Base-by-base conservation (phyloP, 2,113 vertebrate species). In the Nanorana parkeri region DNA sequence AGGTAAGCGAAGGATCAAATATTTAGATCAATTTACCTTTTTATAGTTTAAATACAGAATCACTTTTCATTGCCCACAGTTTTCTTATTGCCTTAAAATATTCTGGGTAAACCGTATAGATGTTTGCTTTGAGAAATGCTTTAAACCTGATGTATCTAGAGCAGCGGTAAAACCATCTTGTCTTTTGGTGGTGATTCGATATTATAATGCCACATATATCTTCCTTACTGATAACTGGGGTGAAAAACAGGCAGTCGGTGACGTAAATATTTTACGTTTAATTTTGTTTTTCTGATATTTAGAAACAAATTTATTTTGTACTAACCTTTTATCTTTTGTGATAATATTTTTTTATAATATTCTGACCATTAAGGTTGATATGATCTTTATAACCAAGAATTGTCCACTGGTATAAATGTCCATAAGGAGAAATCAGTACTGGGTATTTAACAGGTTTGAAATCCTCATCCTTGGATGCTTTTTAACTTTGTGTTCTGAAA, bases 231-330 rank as follows among this genome's bases (percentile, higher is more conserved):
- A 47, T 47, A 47, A 47, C 41, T 47, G 41, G 41, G 8, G 10
- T 47, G 41, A 47, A 47, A 47, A 47, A 36, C 5, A 7, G 32
- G 32, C 11, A 47, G 10, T 11, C 56, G 19, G 24, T 75, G 26
- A 29, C 60, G 68, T 81, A 81, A 81, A 81, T 71, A 80, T 80
- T 80, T 81, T 81, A 73, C 79, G 28, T 67, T 56, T 28, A 28
- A n/a, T 20, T 75, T 67, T 75, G 73, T 74, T 67, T 81, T 81
- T 81, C 69, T 74, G 69, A 81, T 81, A 81, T 81, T 81, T 74
- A 66, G 68, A 80, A 71, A 52, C 52, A 24, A 15, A 28, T 41
- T 69, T 60, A n/a, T 36, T 80, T 61, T 81, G 20, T 73, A 55
- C 10, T 60, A 29, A 64, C 55, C n/a, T 54, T n/a, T 55, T 55